Conservation (phyloP, 2,797 vertebrate species). For the Perdix hodgsoniae region DNA sequence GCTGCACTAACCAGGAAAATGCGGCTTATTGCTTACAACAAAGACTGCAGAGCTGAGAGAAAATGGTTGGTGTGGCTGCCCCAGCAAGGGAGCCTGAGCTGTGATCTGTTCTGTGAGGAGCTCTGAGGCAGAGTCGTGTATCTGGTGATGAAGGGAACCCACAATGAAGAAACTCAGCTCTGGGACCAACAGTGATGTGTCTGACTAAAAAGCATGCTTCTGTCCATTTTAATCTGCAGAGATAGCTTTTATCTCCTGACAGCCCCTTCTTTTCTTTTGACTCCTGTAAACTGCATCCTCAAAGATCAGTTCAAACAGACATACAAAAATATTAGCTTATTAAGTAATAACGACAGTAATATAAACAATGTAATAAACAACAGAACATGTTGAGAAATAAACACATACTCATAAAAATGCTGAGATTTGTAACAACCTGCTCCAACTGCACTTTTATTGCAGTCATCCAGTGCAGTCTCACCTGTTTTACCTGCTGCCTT, state of each 20-base stretch:
- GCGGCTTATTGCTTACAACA: neutral
- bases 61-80: slow-evolving; percentile 24
- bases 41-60: neutral
- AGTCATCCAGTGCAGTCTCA: slow-evolving; percentile 25
- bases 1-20: slow-evolving; percentile 21
- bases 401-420: neutral
- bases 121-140: slow-evolving; percentile 18
- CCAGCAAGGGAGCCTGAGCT: slow-evolving; percentile 33
- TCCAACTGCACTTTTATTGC: neutral
- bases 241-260: slow-evolving; percentile 31
- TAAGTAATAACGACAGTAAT: slow-evolving; percentile 31
- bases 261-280: slow-evolving; percentile 17
- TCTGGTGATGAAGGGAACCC: slow-evolving; percentile 11
- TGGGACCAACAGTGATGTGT: slow-evolving; percentile 14
- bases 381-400: slow-evolving; percentile 1
- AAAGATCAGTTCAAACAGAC: slow-evolving; percentile 32
- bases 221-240: slow-evolving; percentile 6
- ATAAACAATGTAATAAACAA: neutral
- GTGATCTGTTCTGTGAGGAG: slow-evolving; percentile 13
- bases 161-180: slow-evolving; percentile 18
- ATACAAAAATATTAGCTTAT: slow-evolving; percentile 3
- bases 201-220: slow-evolving; percentile 43
- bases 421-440: slow-evolving; percentile 32
- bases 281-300: slow-evolving; percentile 35
- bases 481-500: slow-evolving; percentile 51